Percentiles rank a stretch among this genome's conserved stretches.
These are phyloP conservation scores for Germaria angustata DNA, from an alignment of 2,888 invertebrate species.

Conservation along the genomic window DNA sequence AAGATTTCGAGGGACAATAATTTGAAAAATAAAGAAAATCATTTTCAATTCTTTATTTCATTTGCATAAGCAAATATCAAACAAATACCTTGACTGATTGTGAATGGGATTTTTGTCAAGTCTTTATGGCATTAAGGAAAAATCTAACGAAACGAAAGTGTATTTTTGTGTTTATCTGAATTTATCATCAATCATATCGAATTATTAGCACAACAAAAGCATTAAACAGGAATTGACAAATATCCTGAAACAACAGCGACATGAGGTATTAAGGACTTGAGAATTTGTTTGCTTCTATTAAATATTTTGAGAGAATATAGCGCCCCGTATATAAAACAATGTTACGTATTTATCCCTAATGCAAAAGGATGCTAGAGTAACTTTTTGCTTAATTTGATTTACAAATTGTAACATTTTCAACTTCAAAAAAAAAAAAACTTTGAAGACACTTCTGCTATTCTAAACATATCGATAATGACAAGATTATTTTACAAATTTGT, in stretches of 20 bases:
- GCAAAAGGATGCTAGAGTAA: neutral
- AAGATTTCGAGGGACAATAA: slow-evolving; percentile 1
- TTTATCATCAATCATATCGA: slow-evolving; percentile 62
- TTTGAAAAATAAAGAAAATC: neutral
- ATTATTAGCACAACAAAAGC: slow-evolving; percentile 38
- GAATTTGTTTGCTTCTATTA: neutral
- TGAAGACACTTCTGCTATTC: neutral
- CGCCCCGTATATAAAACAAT: neutral
- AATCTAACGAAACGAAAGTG: slow-evolving; percentile 42
- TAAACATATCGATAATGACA: neutral
- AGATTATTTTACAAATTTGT: neutral
- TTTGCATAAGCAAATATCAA: slow-evolving; percentile 25
- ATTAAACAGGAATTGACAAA: slow-evolving; percentile 46
- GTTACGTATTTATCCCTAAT: neutral
- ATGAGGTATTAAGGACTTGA: slow-evolving; percentile 34
- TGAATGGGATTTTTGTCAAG: slow-evolving; percentile 46
- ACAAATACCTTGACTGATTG: slow-evolving; percentile 53
- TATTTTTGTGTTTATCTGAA: slow-evolving; percentile 56
- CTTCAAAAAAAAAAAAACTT: neutral
- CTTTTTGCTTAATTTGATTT: neutral
- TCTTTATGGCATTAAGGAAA: slow-evolving; percentile 74
- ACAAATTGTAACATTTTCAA: neutral
- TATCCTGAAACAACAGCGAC: slow-evolving; percentile 5
- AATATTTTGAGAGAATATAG: neutral
- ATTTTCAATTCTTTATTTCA: neutral